Base-by-base conservation (phyloP, 1,140 invertebrate species). In the Drosophila bifasciata region DNA sequence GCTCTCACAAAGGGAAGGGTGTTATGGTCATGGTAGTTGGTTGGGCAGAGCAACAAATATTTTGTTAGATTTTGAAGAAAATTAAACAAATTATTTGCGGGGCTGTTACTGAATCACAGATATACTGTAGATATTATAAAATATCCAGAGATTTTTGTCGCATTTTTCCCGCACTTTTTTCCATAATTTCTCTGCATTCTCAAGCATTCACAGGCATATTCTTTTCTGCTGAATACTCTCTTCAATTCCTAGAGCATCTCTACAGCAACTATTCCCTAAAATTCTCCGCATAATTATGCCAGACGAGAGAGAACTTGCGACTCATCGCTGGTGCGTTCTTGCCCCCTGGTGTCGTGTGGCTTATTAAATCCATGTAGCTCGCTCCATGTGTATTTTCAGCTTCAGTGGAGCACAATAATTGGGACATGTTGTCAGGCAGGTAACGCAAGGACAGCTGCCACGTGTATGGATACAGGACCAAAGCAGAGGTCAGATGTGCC, bases 361-460 rank as follows among this genome's bases (percentile, higher is more conserved):
- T 78, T 77, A 77, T 77, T 74, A 74, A 70, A 71, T 75, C 60
- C 44, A 49, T 75, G 70, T 57, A 62, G 62, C 40, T 56, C 17
- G 13, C 11, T 36, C 32, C 32, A 36, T 36, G 53, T 46, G 46
- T 61, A 75, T 71, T 78, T 79, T 79, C 76, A 72, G 73, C 76
- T 76, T 41, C 68, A 76, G 41, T 76, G 76, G 76, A 76, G 73
- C 72, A 76, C 62, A 72, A 79, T 79, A 79, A 79, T 79, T 76
- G 76, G 73, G 71, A 59, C 53, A 77, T 53, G 70, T 74, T 51
- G 58, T 64, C 63, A 72, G 61, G 69, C 60, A 53, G 16, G 28
- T 13, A 21, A 1, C 19, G 11, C 11, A 17, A 62, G 55, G 28
- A 25, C 23, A 40, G 32, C 44, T 52, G 32, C 32, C 32, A 36